A percentile compares a stretch with the other conserved stretches of the same genome.
Evolutionary conservation across 2,888 invertebrate genomes (phyloP).

Genomic region (Metacarcinus magister): DNA sequence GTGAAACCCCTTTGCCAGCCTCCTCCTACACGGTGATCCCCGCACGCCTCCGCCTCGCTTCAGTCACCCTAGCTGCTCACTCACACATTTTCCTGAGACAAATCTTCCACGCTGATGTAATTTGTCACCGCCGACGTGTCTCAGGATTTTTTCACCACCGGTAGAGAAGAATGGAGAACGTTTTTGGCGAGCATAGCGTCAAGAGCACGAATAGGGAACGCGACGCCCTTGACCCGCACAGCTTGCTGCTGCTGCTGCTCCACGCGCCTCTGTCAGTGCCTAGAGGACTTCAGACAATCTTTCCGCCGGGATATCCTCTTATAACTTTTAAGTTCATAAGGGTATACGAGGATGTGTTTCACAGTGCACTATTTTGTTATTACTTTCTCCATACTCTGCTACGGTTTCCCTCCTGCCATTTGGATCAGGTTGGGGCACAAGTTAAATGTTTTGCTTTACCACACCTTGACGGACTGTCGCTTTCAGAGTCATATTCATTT

Average conservation of each 20-base stretch:
- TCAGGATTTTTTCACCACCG: not conserved
- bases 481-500: too few relatives aligned
- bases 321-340: not conserved
- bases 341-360: too few relatives aligned
- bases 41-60: not conserved
- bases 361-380: too few relatives aligned
- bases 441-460: too few relatives aligned
- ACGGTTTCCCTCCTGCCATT: too few relatives aligned
- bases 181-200: not conserved
- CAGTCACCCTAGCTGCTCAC: not conserved
- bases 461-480: too few relatives aligned
- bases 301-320: not conserved
- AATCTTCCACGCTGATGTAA: not conserved
- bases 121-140: conserved; percentile 15
- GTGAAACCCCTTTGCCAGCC: too few relatives aligned
- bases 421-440: too few relatives aligned
- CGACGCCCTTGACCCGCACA: not conserved
- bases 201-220: not conserved
- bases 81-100: not conserved
- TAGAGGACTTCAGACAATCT: not conserved
- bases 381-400: too few relatives aligned
- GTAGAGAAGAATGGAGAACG: not conserved
- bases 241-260: not conserved
- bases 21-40: not conserved
- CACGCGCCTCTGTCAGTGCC: not conserved